Conservation (phyloP, 2,113 vertebrate species). For the Myrmophylax atrothorax region DNA sequence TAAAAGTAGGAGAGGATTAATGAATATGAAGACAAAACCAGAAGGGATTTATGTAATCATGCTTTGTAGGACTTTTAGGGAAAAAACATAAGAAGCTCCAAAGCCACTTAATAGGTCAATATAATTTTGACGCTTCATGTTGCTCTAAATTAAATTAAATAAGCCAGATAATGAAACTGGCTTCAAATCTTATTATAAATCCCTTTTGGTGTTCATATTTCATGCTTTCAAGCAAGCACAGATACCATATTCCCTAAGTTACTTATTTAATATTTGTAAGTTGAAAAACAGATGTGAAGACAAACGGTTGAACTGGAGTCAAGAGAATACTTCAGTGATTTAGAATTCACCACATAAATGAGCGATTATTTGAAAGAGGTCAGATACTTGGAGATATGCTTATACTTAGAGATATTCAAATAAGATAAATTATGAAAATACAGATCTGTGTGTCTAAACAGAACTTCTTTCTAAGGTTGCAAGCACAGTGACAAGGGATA, state of each 20-base stretch:
- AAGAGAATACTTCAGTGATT: neutral
- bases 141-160: neutral
- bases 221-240: neutral
- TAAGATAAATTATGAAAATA: neutral
- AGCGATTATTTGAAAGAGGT: neutral
- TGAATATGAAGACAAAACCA: neutral
- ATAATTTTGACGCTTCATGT: neutral
- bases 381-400: neutral
- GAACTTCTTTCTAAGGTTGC: neutral
- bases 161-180: conserved; percentile 1
- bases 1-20: neutral
- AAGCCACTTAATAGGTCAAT: neutral
- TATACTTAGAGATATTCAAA: neutral
- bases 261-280: neutral
- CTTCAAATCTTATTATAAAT: neutral
- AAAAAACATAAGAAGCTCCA: neutral
- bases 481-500: neutral
- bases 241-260: neutral
- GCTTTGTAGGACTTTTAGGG: neutral
- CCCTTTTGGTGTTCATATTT: neutral
- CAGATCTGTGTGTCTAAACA: neutral
- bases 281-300: conserved; percentile 13
- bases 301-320: neutral
- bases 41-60: neutral
- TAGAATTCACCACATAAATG: neutral